Evolutionary conservation across 2,797 vertebrate species (phyloP), one percentile per base, ranked within the genome.

Genomic region (Odontamblyopus rebecca): DNA sequence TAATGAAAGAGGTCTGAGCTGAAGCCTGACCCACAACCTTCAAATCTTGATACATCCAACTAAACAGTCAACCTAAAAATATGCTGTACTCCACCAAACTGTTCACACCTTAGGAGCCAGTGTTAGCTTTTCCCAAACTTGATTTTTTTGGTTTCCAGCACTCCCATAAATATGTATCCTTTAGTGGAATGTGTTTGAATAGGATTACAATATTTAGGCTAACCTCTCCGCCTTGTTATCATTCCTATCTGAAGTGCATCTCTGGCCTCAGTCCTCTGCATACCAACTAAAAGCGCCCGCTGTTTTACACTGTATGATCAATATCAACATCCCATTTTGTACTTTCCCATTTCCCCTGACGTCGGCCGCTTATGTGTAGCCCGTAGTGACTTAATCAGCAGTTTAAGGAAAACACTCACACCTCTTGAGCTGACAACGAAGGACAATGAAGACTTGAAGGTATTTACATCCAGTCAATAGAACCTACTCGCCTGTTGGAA

Each of bases 401-500:
- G 79, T 87, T 91, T 89, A 83, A 83, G 80, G 71, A 88, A 87
- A 88, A 82, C 77, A 82, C 78, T 81, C 84, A 71, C 79, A 71
- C 82, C 85, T 78, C 77, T 78, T 74, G 68, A 80, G 80, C 74
- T 89, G 89, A 87, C 87, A 83, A 87, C 78, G 83, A 91, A 89
- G 90, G 90, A 84, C 86, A 83, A 84, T 75, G 77, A 83, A 83
- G 87, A 89, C 81, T 67, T 71, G 60, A 51, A 70, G 78, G 32
- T 91, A 89, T 91, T 91, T 91, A 91, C 89, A 90, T 89, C 87
- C 87, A 85, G 89, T 86, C 83, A 87, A 87, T 88, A 86, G 84
- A 84, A 83, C 89, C 91, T 87, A 90, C 84, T 91, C 80, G 82
- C 85, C 83, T 81, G 88, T 89, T 89, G 88, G 85, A 90, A 79